Percentiles rank a stretch among this genome's conserved stretches.
phyloP scores from a whole-genome alignment of 1,140 invertebrate species.

The Orchestia grillus region DNA sequence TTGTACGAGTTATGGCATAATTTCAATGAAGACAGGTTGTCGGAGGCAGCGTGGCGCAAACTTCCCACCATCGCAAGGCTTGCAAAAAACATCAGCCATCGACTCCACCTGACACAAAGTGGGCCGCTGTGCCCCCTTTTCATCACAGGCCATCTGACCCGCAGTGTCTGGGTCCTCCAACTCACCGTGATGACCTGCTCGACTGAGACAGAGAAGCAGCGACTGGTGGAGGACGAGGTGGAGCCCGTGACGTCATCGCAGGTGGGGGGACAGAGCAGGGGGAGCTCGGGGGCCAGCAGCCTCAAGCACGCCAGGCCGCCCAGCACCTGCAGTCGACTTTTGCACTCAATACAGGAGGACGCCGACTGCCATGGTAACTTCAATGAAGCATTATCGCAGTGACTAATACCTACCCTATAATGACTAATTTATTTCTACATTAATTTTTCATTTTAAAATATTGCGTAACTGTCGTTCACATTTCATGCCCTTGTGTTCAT shows the following conservation, averaged over 20 bases:
- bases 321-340: constrained; percentile 72
- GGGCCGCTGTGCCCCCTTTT: no score
- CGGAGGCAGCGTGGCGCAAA: neutral
- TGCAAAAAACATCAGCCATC: neutral
- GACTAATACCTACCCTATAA: no score
- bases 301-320: constrained; percentile 79
- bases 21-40: neutral
- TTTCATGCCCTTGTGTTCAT: no score
- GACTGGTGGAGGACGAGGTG: constrained; percentile 70
- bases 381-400: no score
- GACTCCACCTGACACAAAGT: no score
- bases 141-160: neutral
- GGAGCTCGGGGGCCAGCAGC: constrained; percentile 76
- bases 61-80: neutral
- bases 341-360: neutral
- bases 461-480: no score
- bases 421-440: no score
- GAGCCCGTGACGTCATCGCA: constrained; percentile 77
- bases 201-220: constrained; percentile 15
- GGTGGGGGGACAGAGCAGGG: constrained; percentile 73
- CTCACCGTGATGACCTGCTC: constrained; percentile 12
- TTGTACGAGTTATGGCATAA: neutral
- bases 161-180: neutral
- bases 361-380: no score
- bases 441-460: no score